Conservation (phyloP, 2,888 invertebrate species). For the Choreutis nemorana region DNA sequence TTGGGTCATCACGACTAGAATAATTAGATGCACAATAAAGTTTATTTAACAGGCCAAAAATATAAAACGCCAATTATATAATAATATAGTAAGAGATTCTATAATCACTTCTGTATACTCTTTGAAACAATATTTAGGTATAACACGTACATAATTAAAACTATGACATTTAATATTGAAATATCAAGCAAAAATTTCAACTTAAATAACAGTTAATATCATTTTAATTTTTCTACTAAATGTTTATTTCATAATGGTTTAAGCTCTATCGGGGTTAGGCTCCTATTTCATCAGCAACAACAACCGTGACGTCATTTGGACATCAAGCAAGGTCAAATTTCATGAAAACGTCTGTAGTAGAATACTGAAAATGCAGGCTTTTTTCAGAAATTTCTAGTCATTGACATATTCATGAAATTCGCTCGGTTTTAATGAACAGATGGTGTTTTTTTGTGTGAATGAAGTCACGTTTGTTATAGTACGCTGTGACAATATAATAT, state of each 20-base stretch:
- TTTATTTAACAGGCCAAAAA: slow-evolving; percentile 28
- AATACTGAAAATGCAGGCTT: slow-evolving; percentile 29
- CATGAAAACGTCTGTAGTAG: slow-evolving; percentile 15
- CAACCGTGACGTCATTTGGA: slow-evolving; percentile 33
- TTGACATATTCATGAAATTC: neutral
- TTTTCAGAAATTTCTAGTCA: slow-evolving; percentile 16
- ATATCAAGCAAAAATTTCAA: slow-evolving; percentile 58
- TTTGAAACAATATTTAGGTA: slow-evolving; percentile 11
- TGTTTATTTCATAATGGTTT: slow-evolving; percentile 53
- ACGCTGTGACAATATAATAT: slow-evolving; percentile 21
- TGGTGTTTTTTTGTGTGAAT: neutral
- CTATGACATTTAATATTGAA: slow-evolving; percentile 45
- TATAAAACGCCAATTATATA: slow-evolving; percentile 27
- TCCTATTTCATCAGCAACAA: slow-evolving; percentile 43
- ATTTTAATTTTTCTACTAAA: slow-evolving; percentile 56
- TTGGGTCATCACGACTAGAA: slow-evolving; percentile 59
- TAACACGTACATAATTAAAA: slow-evolving; percentile 35
- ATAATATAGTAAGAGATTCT: slow-evolving; percentile 12
- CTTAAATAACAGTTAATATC: slow-evolving; percentile 61
- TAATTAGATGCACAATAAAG: slow-evolving; percentile 32
- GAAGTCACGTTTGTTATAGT: slow-evolving; percentile 44
- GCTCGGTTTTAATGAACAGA: neutral
- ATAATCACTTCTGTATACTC: no score
- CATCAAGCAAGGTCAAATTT: slow-evolving; percentile 5
- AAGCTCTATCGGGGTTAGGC: slow-evolving; percentile 63